A percentile compares a stretch with the other conserved stretches of the same genome.
Evolutionary conservation across 1,140 invertebrate genomes (phyloP).

Genomic region (Trachymyrmex septentrionalis): DNA sequence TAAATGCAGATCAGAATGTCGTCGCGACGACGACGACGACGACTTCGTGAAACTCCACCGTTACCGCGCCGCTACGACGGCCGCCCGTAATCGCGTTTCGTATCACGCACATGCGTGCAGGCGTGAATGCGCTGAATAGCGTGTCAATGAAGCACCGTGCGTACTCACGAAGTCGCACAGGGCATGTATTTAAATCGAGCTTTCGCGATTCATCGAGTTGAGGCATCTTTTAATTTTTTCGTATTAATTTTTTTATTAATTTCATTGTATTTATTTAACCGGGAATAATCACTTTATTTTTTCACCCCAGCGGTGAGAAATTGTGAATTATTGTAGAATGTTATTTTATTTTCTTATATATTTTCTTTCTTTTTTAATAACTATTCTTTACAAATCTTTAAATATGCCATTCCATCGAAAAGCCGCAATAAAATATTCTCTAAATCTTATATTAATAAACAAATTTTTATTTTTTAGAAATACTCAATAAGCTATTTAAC

Average conservation of each 20-base stretch:
- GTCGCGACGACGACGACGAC: conserved; percentile 6
- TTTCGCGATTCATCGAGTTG: conserved; percentile 19
- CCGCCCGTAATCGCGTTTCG: conserved; percentile 56
- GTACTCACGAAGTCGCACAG: background rate
- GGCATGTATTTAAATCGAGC: conserved; percentile 25
- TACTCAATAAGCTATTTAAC: too few relatives aligned
- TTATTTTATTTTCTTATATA: too few relatives aligned
- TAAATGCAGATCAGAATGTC: conserved; percentile 68
- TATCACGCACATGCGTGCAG: conserved; percentile 32
- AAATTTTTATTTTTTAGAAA: too few relatives aligned
- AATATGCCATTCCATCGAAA: too few relatives aligned
- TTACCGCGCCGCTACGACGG: conserved; percentile 23
- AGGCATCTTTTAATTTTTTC: background rate
- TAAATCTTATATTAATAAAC: too few relatives aligned
- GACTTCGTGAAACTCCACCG: conserved; percentile 25
- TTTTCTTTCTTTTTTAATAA: too few relatives aligned
- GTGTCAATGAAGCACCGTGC: conserved; percentile 40
- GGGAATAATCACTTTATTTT: too few relatives aligned
- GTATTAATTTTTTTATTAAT: background rate
- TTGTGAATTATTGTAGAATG: too few relatives aligned
- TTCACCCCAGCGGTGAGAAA: too few relatives aligned
- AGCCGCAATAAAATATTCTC: too few relatives aligned
- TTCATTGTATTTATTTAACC: too few relatives aligned
- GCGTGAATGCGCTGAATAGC: background rate
- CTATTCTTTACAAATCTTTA: too few relatives aligned